A percentile compares a stretch with the other conserved stretches of the same genome.
Evolutionary conservation across 2,113 vertebrate species (phyloP).

Genomic region (Oreochromis niloticus): DNA sequence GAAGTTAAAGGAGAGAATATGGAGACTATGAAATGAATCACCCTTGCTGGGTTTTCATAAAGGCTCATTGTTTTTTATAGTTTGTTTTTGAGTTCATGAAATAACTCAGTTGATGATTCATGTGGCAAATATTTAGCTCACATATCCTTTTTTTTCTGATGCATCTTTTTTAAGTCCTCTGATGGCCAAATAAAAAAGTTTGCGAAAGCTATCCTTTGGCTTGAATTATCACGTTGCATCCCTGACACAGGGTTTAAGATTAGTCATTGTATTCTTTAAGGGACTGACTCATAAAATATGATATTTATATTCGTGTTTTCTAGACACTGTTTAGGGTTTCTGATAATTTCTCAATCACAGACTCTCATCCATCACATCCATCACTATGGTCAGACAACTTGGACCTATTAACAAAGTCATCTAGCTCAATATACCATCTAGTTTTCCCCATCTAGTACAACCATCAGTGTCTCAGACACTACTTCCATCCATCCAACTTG

Average conservation of each 20-base stretch:
- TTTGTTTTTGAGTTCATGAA: neutral
- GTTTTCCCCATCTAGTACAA: neutral
- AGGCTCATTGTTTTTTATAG: neutral
- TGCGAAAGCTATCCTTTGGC: neutral
- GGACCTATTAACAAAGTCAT: conserved; percentile 63
- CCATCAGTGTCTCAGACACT: neutral
- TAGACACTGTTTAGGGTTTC: neutral
- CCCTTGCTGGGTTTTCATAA: neutral
- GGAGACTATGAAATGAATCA: neutral
- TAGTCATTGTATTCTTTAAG: neutral
- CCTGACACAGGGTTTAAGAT: neutral
- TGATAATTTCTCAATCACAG: neutral
- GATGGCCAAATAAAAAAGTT: neutral
- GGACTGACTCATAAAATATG: neutral
- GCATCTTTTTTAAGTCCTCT: neutral
- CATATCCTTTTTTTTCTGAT: neutral
- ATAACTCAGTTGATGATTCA: neutral
- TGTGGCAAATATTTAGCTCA: neutral
- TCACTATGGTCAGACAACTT: conserved; percentile 78
- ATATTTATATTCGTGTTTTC: neutral
- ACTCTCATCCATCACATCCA: conserved; percentile 51
- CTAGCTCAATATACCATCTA: conserved; percentile 70
- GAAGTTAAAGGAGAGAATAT: neutral
- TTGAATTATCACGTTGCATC: neutral
- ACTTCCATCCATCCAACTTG: neutral